Percentiles rank a stretch among this genome's conserved stretches.
These are phyloP conservation scores for Echinarachnius parma DNA, from an alignment of 53 echinoderm and acorn worm species.

Conservation along the genomic window DNA sequence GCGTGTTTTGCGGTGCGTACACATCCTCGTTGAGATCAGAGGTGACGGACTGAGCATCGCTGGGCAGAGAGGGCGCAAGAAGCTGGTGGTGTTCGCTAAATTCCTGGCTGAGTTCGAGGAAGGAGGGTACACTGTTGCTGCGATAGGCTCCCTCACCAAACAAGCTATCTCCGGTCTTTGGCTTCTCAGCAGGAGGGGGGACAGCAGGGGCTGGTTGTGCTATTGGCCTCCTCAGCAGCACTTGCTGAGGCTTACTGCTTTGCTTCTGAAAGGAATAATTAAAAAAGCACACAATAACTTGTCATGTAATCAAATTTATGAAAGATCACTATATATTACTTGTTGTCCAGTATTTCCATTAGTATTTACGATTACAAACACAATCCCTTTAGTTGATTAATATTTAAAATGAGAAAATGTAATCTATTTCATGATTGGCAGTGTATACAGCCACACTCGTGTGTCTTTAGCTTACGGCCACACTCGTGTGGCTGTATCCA, in stretches of 20 bases:
- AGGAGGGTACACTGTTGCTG: conserved; percentile 44
- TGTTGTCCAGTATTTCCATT: too few species aligned
- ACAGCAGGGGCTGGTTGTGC: conserved; percentile 62
- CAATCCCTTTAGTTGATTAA: too few species aligned
- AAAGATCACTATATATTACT: too few species aligned
- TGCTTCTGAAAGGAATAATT: conserved; percentile 34
- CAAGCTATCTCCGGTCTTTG: conserved; percentile 57
- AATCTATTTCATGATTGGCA: too few species aligned
- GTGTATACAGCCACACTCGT: too few species aligned
- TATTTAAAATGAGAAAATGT: too few species aligned
- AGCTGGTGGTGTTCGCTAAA: conserved; percentile 39
- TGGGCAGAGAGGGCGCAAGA: conserved; percentile 65
- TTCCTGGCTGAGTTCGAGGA: conserved; percentile 34
- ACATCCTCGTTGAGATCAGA: conserved; percentile 70
- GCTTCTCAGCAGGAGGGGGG: conserved; percentile 36
- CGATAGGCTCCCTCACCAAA: too few species aligned
- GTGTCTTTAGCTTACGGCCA: too few species aligned
- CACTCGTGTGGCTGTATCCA: too few species aligned
- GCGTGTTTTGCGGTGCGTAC: conserved; percentile 84
- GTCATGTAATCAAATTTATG: too few species aligned
- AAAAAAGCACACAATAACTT: too few species aligned
- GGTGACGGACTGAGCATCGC: conserved; percentile 74
- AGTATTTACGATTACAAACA: too few species aligned
- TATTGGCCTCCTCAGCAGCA: conserved; percentile 75
- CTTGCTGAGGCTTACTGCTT: conserved; percentile 27